phyloP scores from a whole-genome alignment of 1,140 invertebrate genomes.

The Orchesella cincta region DNA sequence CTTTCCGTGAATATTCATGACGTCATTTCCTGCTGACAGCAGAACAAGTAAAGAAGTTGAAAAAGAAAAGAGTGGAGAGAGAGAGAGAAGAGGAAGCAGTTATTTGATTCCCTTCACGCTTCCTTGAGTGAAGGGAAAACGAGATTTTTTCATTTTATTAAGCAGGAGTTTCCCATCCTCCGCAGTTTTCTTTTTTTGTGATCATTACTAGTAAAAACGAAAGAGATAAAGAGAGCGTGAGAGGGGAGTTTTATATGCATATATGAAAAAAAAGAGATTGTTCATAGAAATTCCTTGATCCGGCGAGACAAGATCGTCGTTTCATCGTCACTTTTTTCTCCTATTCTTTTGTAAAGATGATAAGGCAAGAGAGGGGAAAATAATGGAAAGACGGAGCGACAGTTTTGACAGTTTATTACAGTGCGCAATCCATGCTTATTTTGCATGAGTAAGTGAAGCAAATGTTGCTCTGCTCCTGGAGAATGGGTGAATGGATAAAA shows the following conservation, averaged over 20 bases:
- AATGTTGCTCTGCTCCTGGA: conserved; percentile 1
- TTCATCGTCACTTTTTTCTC: conserved; percentile 9
- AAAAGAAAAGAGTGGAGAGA: neutral
- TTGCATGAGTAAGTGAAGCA: conserved; percentile 22
- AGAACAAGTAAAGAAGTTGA: neutral
- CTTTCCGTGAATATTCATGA: conserved; percentile 17
- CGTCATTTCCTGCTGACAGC: conserved; percentile 18
- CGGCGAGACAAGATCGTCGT: conserved; percentile 15
- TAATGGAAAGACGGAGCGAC: conserved; percentile 18
- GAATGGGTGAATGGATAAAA: conserved; percentile 6
- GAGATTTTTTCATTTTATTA: conserved; percentile 15
- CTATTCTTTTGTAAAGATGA: neutral
- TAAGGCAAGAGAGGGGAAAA: neutral
- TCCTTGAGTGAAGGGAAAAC: neutral
- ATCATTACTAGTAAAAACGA: neutral
- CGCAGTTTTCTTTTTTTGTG: neutral
- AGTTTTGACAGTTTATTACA: conserved; percentile 22
- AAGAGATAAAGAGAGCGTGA: too few relatives aligned
- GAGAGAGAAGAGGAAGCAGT: conserved; percentile 11
- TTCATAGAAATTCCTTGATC: conserved; percentile 17
- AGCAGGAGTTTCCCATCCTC: conserved; percentile 3
- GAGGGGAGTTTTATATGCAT: neutral
- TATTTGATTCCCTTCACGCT: conserved; percentile 17
- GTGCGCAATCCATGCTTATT: conserved; percentile 19
- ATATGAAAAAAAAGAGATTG: conserved; percentile 9